phyloP scores from a whole-genome alignment of 2,797 vertebrate genomes.

The Leuciscus waleckii region DNA sequence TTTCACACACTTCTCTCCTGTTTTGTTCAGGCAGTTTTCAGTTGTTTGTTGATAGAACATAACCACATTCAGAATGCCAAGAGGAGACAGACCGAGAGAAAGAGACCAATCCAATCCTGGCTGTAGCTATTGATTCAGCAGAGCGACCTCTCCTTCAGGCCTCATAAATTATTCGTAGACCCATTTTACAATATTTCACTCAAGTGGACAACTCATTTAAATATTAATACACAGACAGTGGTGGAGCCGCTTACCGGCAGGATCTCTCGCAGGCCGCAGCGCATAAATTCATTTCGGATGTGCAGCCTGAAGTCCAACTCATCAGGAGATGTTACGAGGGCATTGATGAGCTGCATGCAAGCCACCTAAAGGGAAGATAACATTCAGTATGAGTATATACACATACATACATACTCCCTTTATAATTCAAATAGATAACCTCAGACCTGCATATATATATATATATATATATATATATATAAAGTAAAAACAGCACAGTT shows the following conservation, averaged over 20 bases:
- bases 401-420: too few relatives aligned
- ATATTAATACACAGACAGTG: constrained; percentile 77
- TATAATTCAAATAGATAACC: too few relatives aligned
- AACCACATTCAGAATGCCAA: constrained; percentile 44
- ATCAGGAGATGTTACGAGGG: constrained; percentile 96
- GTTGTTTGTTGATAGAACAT: constrained; percentile 52
- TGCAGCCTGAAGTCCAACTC: constrained; percentile 98
- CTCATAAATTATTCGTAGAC: constrained; percentile 76
- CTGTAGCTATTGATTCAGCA: constrained; percentile 66
- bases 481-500: too few relatives aligned
- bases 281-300: constrained; percentile 99
- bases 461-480: background rate
- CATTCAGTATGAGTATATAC: constrained; percentile 32
- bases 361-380: constrained; percentile 85
- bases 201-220: constrained; percentile 81
- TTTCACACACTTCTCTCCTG: constrained; percentile 51
- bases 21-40: constrained; percentile 53
- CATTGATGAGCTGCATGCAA: constrained; percentile 99
- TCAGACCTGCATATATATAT: too few relatives aligned
- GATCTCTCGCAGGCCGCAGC: constrained; percentile 94
- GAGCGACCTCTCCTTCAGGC: constrained; percentile 68
- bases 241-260: constrained; percentile 87
- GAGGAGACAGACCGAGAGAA: constrained; percentile 42
- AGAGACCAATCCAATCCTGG: constrained; percentile 68
- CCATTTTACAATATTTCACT: constrained; percentile 76